Conservation (phyloP, 2,888 invertebrate species). For the Rhopalosiphum nymphaeae region DNA sequence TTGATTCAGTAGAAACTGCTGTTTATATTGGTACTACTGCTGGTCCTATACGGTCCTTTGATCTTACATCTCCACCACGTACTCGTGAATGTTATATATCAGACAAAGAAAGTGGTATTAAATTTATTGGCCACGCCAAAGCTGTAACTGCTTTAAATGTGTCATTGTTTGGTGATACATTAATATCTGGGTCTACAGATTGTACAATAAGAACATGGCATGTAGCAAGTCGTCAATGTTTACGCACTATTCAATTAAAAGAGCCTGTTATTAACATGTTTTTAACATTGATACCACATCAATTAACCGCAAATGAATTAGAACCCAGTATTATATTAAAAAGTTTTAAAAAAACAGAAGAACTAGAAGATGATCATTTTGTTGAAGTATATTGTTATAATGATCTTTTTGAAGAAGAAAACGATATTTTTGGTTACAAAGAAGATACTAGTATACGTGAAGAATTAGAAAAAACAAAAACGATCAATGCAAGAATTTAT, state of each 20-base stretch:
- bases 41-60: conserved; percentile 80
- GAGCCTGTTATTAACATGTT: conserved; percentile 82
- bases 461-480: conserved; percentile 74
- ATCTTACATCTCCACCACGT: conserved; percentile 78
- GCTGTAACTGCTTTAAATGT: conserved; percentile 80
- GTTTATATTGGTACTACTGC: conserved; percentile 81
- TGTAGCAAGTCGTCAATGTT: conserved; percentile 80
- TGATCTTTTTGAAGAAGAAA: conserved; percentile 58
- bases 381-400: conserved; percentile 55
- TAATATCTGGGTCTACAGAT: conserved; percentile 85
- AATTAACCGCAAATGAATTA: conserved; percentile 63
- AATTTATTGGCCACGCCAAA: conserved; percentile 79
- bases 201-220: conserved; percentile 85
- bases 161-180: conserved; percentile 78
- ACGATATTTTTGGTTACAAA: background rate
- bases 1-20: conserved; percentile 79
- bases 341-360: conserved; percentile 52
- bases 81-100: conserved; percentile 75
- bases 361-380: conserved; percentile 25
- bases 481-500: conserved; percentile 76
- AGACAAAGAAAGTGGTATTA: conserved; percentile 71
- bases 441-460: conserved; percentile 69
- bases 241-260: conserved; percentile 80
- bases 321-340: conserved; percentile 38
- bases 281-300: conserved; percentile 74